Evolutionary conservation across 2,797 vertebrate species (phyloP).

Genomic region (Urosaurus nigricauda): DNA sequence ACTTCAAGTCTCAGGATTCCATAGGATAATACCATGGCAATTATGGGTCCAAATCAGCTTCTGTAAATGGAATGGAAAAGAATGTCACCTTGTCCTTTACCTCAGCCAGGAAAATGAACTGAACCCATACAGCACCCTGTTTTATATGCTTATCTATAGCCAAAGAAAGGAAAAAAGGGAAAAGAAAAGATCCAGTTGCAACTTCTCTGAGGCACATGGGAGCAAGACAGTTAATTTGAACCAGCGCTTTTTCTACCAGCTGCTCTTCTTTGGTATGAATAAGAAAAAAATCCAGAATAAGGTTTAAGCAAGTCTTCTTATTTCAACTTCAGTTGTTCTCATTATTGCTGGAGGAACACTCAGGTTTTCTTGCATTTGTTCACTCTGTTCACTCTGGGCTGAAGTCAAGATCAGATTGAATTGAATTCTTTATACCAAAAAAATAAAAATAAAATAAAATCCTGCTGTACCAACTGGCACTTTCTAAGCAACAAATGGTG

Average conservation of each 20-base stretch:
- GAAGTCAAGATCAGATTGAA: conserved; percentile 29
- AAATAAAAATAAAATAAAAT: no score
- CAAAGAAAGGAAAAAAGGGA: conserved; percentile 2
- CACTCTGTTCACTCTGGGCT: rapidly evolving
- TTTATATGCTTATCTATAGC: neutral
- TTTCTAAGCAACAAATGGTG: rapidly evolving
- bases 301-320: conserved; percentile 12
- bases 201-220: neutral
- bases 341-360: neutral
- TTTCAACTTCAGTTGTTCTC: conserved; percentile 38
- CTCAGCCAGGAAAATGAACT: neutral
- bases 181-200: conserved; percentile 15
- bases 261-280: conserved; percentile 1
- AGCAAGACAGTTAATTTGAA: neutral
- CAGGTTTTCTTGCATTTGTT: conserved; percentile 32
- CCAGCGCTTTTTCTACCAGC: conserved; percentile 45
- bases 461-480: neutral
- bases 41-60: no score
- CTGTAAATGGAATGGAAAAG: neutral
- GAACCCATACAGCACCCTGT: no score
- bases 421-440: rapidly evolving
- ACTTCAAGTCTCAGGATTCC: no score
- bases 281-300: neutral
- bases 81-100: neutral
- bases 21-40: no score